phyloP scores from a whole-genome alignment of 92 coral and sea anemone species.

The Diadumene lineata region DNA sequence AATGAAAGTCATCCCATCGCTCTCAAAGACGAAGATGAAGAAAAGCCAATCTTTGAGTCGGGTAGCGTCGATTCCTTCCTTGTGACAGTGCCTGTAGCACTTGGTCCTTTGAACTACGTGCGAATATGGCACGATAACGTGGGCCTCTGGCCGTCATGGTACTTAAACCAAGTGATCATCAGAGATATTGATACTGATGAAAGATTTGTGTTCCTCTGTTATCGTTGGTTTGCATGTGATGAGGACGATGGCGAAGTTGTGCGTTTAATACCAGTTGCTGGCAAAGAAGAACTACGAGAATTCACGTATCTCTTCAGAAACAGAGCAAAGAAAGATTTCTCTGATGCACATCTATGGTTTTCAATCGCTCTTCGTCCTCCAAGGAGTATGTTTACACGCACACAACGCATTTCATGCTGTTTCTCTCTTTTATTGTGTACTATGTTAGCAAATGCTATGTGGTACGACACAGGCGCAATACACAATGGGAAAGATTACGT shows the following conservation, averaged over 20 bases:
- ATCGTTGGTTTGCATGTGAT: conserved; percentile 98
- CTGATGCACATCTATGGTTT: conserved; percentile 96
- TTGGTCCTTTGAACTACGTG: conserved; percentile 79
- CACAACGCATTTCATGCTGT: conserved; percentile 94
- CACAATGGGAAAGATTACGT: too few species aligned
- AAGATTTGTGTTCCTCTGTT: conserved; percentile 79
- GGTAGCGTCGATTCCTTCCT: conserved; percentile 87
- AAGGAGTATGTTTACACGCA: conserved; percentile 90
- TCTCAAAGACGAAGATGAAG: conserved; percentile 60
- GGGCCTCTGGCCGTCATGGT: conserved; percentile 86
- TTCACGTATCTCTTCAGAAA: conserved; percentile 85
- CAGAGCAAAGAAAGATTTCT: conserved; percentile 83
- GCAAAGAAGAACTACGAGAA: conserved; percentile 90
- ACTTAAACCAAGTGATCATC: conserved; percentile 75
- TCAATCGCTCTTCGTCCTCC: conserved; percentile 96
- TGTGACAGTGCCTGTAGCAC: conserved; percentile 74
- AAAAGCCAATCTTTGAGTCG: conserved; percentile 58
- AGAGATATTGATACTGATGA: conserved; percentile 85
- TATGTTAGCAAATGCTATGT: conserved; percentile 89
- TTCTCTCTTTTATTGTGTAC: conserved; percentile 83
- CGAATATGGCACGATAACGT: conserved; percentile 97
- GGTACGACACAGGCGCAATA: conserved; percentile 55
- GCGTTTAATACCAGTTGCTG: conserved; percentile 83
- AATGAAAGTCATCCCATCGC: conserved; percentile 74
- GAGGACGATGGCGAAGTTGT: conserved; percentile 99